Percentiles rank a stretch among this genome's conserved stretches.
phyloP scores from a whole-genome alignment of 2,888 invertebrate species.

The Empis stercorea region DNA sequence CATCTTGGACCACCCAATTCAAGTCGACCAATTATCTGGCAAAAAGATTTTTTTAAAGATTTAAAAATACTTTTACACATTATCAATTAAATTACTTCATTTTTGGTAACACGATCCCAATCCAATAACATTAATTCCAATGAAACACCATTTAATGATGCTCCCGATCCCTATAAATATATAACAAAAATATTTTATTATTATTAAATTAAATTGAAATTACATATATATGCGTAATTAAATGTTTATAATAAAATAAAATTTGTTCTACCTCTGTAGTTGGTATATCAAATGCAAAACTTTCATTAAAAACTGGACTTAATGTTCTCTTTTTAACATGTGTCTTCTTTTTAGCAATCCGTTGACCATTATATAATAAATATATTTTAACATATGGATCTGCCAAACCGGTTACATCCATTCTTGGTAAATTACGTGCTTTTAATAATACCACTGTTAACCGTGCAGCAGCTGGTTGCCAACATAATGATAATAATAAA shows the following conservation, averaged over 20 bases:
- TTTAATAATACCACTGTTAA: slow-evolving; percentile 94
- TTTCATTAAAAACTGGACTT: slow-evolving; percentile 98
- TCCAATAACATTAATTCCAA: slow-evolving; percentile 50
- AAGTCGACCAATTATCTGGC: slow-evolving; percentile 93
- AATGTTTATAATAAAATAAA: not conserved
- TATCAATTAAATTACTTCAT: slow-evolving; percentile 58
- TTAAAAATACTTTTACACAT: no score
- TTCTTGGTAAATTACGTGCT: slow-evolving; percentile 92
- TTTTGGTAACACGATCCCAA: slow-evolving; percentile 97
- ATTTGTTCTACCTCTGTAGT: slow-evolving; percentile 41
- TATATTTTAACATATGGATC: slow-evolving; percentile 97
- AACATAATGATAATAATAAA: slow-evolving; percentile 88
- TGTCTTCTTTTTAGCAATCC: slow-evolving; percentile 97
- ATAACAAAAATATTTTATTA: not conserved
- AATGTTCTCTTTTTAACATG: slow-evolving; percentile 96
- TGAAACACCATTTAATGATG: slow-evolving; percentile 34
- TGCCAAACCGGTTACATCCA: slow-evolving; percentile 94
- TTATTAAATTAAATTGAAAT: no score
- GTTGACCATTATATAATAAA: slow-evolving; percentile 90
- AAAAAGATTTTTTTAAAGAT: no score
- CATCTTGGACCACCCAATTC: slow-evolving; percentile 78
- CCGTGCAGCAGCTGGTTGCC: slow-evolving; percentile 93
- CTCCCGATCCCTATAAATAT: slow-evolving; percentile 29
- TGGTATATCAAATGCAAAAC: slow-evolving; percentile 94
- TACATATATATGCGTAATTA: no score